phyloP scores from a whole-genome alignment of 2,113 vertebrate species.

The Elaphurus davidianus region DNA sequence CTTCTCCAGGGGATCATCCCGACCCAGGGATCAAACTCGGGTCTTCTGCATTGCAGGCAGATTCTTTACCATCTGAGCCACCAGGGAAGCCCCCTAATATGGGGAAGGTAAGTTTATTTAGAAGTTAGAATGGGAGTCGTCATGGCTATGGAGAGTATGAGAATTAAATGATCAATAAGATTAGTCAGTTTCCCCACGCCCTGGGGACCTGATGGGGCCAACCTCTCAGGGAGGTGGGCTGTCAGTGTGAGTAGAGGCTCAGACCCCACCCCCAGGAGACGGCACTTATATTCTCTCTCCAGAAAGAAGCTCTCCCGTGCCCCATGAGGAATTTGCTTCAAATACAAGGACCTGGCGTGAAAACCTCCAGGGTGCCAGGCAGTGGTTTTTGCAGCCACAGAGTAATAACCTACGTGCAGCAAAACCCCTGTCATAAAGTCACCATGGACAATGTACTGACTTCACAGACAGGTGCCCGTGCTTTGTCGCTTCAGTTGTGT shows the following conservation, averaged over 20 bases:
- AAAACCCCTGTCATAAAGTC: not conserved
- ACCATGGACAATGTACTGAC: fast-evolving
- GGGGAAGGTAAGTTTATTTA: not conserved
- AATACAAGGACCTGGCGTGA: fast-evolving
- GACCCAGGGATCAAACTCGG: not conserved
- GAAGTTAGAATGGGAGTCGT: not conserved
- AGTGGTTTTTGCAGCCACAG: not conserved
- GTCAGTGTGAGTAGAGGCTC: not conserved
- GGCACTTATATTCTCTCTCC: fast-evolving
- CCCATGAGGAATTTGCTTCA: not conserved
- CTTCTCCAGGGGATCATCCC: not conserved
- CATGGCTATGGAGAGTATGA: not conserved
- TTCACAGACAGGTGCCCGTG: not conserved
- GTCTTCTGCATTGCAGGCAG: not conserved
- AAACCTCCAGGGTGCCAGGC: fast-evolving
- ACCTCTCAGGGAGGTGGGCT: not conserved
- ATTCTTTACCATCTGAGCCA: not conserved
- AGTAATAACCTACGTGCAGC: fast-evolving
- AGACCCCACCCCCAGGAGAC: not conserved
- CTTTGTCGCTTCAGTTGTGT: not conserved
- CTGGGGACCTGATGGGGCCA: not conserved
- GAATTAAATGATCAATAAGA: fast-evolving
- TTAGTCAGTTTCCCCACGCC: fast-evolving
- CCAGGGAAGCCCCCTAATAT: not conserved
- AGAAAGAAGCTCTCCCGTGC: not conserved